Base-by-base conservation (phyloP, 1,140 invertebrate genomes). In the Ditylenchus dipsaci region DNA sequence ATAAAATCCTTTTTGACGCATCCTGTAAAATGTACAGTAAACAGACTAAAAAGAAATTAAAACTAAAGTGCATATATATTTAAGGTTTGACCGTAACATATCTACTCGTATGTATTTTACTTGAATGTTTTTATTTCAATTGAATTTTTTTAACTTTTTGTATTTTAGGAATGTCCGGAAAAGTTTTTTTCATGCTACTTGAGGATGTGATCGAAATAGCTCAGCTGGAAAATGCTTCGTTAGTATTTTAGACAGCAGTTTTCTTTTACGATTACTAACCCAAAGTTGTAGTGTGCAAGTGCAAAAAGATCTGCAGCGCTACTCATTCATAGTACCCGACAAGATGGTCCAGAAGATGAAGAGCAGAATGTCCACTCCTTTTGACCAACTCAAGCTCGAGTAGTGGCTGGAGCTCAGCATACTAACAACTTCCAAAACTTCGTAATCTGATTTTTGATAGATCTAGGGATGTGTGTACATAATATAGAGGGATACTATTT, bases 271-370 rank as follows among this genome's bases (percentile, higher is more conserved):
- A 38, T 38, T 38, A 5, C 11, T 38, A 5, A 3, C 11, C 5
- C 21, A 3, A 5, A 8, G 17, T 73, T 76, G 17, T 23, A 76
- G 74, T 17, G 17, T 56, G 3, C 38, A 68, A 23, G 62, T 73
- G 21, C 64, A 56, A 38, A 33, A 11, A 3, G 75, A 76, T 1
- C 29, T 76, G 7, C 59, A 77, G 13, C 72, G 74, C 15, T 56
- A 67, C 45, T 49, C 75, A 1, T 76, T 76, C 53, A 21, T 57
- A 11, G 63, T 76, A 17, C 74, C 75, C 21, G 74, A 76, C 13
- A 56, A 65, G 53, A 69, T 77, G 8, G 53, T 77, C 15, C 30
- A 33, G 23, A 76, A 76, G 63, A 76, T 76, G 33, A 71, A 68
- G 38, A 63, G 29, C 11, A 38, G 58, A 29, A 76, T 76, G 74